These are phyloP conservation scores for Zaprionus camerounensis DNA, from an alignment of 1,140 invertebrate genomes.

Conservation along the genomic window DNA sequence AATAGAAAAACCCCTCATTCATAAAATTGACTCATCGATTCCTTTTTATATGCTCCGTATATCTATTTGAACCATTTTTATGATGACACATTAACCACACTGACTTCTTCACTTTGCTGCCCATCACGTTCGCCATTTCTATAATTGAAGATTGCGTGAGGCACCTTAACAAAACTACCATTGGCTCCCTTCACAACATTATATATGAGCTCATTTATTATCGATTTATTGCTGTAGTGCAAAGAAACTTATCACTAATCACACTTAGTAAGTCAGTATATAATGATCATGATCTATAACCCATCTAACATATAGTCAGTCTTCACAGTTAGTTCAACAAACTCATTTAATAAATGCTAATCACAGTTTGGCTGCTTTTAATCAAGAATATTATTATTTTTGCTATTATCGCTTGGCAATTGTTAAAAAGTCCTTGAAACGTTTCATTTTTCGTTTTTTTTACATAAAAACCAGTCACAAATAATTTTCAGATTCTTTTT, in stretches of 20 bases:
- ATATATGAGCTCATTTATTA: constrained; percentile 18
- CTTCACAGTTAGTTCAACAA: constrained; percentile 26
- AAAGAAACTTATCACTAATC: not conserved
- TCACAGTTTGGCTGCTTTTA: constrained; percentile 24
- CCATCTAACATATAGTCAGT: constrained; percentile 23
- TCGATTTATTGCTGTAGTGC: constrained; percentile 20
- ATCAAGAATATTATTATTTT: constrained; percentile 31
- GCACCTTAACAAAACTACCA: constrained; percentile 16
- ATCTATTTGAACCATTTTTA: constrained; percentile 31
- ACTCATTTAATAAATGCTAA: constrained; percentile 37
- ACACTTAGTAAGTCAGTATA: not conserved
- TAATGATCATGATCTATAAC: constrained; percentile 38
- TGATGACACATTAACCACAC: constrained; percentile 40
- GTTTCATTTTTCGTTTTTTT: constrained; percentile 19
- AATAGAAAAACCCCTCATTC: constrained; percentile 18
- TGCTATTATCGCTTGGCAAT: constrained; percentile 30
- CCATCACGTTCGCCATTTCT: constrained; percentile 24
- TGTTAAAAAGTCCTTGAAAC: constrained; percentile 49
- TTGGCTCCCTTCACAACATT: constrained; percentile 12
- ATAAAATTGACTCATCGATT: constrained; percentile 30
- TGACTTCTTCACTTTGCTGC: not conserved
- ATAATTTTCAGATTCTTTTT: constrained; percentile 11
- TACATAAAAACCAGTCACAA: constrained; percentile 32
- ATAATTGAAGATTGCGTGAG: constrained; percentile 41
- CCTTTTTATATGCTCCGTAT: not conserved